phyloP scores from a whole-genome alignment of 2,888 invertebrate genomes.

The Steinernema scapterisci region DNA sequence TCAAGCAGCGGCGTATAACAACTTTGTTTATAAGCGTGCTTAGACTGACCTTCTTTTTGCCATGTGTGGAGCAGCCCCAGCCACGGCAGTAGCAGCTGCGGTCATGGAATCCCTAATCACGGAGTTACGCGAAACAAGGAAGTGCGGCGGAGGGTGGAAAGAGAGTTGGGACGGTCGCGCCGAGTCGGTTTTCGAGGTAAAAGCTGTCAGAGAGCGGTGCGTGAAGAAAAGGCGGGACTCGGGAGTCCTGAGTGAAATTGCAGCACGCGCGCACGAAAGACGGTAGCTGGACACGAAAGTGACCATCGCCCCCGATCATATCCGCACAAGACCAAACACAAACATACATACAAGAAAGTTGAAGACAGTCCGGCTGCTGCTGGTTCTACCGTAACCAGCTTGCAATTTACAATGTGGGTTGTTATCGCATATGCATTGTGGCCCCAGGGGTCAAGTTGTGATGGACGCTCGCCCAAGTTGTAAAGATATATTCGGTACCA shows the following conservation, averaged over 20 bases:
- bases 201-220: neutral
- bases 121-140: neutral
- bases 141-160: neutral
- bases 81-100: neutral
- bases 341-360: neutral
- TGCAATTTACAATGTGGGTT: constrained; percentile 22
- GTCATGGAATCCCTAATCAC: constrained; percentile 10
- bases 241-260: neutral
- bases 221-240: constrained; percentile 7
- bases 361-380: neutral
- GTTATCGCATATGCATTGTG: constrained; percentile 21
- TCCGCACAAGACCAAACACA: neutral
- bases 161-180: neutral
- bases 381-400: neutral
- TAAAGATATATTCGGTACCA: constrained; percentile 16
- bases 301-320: neutral
- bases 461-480: constrained; percentile 12
- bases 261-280: neutral
- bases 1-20: constrained; percentile 7
- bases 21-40: constrained; percentile 11
- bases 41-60: neutral
- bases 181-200: neutral
- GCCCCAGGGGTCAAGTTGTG: constrained; percentile 19
- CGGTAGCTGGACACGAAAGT: constrained; percentile 19
- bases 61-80: constrained; percentile 22